These are phyloP conservation scores for Callospermophilus lateralis DNA, from an alignment of 2,113 vertebrate species.

Conservation along the genomic window DNA sequence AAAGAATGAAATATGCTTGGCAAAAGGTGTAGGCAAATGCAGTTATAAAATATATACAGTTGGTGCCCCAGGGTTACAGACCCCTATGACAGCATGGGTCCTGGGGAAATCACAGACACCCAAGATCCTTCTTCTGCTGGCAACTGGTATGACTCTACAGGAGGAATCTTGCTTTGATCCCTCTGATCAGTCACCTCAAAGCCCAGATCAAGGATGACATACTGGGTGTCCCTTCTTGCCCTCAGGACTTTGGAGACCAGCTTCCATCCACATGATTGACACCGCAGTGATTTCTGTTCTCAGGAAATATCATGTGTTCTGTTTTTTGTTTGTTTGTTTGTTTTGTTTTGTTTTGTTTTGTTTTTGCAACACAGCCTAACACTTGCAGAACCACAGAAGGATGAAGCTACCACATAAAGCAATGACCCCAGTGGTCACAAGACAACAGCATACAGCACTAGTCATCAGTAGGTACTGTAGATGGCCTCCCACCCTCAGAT, in stretches of 20 bases:
- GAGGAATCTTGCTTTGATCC: not conserved
- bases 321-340: not conserved
- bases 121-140: not conserved
- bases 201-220: not conserved
- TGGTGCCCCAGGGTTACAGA: not conserved
- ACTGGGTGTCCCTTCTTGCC: not conserved
- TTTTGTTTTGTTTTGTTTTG: not conserved
- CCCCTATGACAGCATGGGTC: no score
- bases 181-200: not conserved
- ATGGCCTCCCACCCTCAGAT: not conserved
- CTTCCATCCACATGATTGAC: not conserved
- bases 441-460: not conserved
- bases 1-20: not conserved
- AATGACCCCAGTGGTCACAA: accelerated
- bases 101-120: not conserved
- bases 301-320: no score
- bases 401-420: not conserved
- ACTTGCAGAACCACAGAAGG: not conserved
- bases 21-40: not conserved
- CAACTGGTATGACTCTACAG: not conserved
- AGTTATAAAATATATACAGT: not conserved
- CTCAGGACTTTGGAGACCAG: not conserved
- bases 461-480: accelerated
- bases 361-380: not conserved
- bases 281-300: not conserved